phyloP scores from a whole-genome alignment of 2,113 vertebrate genomes.

The Urocynchramus pylzowi region DNA sequence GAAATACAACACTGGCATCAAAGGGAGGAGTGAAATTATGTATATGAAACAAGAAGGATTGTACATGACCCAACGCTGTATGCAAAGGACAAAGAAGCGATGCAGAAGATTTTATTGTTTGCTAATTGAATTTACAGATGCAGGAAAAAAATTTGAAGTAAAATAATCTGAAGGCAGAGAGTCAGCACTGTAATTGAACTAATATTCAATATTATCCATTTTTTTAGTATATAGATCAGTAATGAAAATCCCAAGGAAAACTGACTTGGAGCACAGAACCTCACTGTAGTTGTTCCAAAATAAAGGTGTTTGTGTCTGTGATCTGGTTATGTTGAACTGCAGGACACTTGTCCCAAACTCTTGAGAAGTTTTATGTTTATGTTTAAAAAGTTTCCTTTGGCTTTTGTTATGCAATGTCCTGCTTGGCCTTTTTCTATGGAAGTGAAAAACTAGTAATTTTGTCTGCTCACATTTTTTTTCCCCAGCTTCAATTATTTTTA shows the following conservation, averaged over 20 bases:
- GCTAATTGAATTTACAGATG: background rate
- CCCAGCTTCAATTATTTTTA: conserved; percentile 4
- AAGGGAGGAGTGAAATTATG: background rate
- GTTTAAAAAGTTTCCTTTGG: background rate
- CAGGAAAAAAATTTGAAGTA: background rate
- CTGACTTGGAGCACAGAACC: background rate
- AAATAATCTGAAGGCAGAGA: background rate
- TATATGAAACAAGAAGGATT: background rate
- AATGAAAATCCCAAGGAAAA: background rate
- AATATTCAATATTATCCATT: background rate
- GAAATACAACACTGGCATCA: background rate
- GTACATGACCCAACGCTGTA: accelerated
- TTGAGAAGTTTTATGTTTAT: background rate
- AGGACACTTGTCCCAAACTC: background rate
- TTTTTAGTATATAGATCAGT: background rate
- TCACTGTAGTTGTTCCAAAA: background rate
- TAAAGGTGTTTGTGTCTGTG: background rate
- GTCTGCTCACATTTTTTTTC: background rate
- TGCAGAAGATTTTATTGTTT: background rate
- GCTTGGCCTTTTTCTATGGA: background rate
- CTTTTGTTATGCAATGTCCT: background rate
- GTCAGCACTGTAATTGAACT: background rate
- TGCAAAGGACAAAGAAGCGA: background rate
- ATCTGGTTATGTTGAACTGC: background rate
- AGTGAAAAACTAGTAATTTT: background rate